phyloP scores from a whole-genome alignment of 2,113 vertebrate species.

The Rhynchomys soricoides region DNA sequence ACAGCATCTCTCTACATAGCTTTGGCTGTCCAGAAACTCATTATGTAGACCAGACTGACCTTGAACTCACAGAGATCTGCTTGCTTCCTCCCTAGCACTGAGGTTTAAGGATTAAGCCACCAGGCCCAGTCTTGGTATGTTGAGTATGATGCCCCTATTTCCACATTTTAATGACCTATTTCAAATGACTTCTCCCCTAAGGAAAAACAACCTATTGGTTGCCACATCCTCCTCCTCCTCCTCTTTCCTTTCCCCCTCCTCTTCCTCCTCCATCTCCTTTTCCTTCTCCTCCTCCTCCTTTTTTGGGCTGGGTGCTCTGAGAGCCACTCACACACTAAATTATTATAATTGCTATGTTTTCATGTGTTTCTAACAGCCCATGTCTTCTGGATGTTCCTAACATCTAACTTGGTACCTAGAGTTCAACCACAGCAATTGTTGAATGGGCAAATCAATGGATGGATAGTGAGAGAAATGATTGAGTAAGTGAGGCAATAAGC shows the following conservation, averaged over 20 bases:
- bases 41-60: not conserved
- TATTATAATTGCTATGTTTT: not conserved
- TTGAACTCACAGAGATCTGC: not conserved
- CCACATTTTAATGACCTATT: not conserved
- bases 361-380: not conserved
- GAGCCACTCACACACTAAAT: not conserved
- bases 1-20: not conserved
- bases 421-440: not conserved
- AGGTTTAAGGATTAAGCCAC: not conserved
- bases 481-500: not conserved
- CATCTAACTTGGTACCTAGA: not conserved
- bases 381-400: not conserved
- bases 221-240: no score
- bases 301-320: not conserved
- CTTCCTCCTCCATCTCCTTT: no score
- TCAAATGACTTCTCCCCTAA: not conserved
- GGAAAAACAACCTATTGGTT: not conserved
- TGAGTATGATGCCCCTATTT: not conserved
- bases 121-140: not conserved
- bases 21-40: not conserved
- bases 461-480: not conserved
- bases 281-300: not conserved
- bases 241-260: accelerated
- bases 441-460: not conserved
- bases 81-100: not conserved